Evolutionary conservation across 2,113 vertebrate genomes (phyloP).

Genomic region (Cygnus buccinator): DNA sequence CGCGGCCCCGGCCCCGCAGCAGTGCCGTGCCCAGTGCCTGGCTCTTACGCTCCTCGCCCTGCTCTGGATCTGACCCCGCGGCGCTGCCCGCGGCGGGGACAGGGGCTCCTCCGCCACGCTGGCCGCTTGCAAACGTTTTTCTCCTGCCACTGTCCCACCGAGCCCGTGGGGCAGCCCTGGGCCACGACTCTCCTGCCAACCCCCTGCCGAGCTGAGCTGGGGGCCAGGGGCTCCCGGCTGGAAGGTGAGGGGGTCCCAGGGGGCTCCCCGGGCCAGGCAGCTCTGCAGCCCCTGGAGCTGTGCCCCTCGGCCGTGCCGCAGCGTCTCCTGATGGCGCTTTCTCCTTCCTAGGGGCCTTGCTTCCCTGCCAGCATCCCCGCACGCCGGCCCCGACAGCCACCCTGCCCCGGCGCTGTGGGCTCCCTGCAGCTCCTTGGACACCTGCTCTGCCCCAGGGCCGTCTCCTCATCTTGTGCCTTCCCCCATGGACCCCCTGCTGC

Average conservation of each 20-base stretch:
- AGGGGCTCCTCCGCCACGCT: not conserved
- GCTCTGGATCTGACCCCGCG: slow-evolving; percentile 39
- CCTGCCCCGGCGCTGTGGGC: not conserved
- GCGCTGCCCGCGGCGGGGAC: not conserved
- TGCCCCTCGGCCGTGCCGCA: rapidly evolving
- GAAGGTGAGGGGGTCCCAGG: not conserved
- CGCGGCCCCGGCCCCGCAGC: not conserved
- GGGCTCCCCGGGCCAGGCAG: not conserved
- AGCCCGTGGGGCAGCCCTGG: not conserved
- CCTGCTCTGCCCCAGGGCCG: not conserved
- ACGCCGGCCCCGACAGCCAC: rapidly evolving
- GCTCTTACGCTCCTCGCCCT: not conserved
- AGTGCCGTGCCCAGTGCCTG: not conserved
- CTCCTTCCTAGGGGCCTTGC: not conserved
- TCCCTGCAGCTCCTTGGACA: not conserved
- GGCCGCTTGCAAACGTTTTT: not conserved
- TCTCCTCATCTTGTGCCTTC: slow-evolving; percentile 12
- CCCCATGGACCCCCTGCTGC: not conserved
- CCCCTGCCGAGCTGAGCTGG: not conserved
- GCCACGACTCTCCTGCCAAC: not conserved
- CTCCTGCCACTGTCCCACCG: not conserved
- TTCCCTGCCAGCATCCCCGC: not conserved
- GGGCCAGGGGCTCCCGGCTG: slow-evolving; percentile 4
- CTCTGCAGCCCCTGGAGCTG: not conserved
- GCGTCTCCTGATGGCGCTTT: not conserved